These are phyloP conservation scores for Diglossa cyanea DNA, from an alignment of 2,797 vertebrate species.

Conservation along the genomic window DNA sequence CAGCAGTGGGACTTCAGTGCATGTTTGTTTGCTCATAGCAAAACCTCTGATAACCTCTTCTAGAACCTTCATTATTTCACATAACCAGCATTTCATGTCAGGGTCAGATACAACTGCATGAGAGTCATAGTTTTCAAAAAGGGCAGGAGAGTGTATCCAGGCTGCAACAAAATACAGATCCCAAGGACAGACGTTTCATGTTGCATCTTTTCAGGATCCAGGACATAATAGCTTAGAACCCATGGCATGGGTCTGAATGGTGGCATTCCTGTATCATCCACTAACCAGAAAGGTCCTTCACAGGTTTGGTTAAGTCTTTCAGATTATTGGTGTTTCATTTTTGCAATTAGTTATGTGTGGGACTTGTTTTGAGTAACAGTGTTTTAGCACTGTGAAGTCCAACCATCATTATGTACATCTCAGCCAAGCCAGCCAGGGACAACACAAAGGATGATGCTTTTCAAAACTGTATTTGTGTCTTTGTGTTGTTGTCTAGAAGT, in stretches of 20 bases:
- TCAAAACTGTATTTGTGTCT: neutral
- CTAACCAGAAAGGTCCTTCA: neutral
- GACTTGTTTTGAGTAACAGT: neutral
- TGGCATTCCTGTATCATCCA: neutral
- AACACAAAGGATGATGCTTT: neutral
- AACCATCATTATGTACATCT: neutral
- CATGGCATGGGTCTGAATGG: neutral
- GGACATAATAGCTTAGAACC: neutral
- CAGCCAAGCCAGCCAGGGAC: neutral
- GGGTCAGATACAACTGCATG: neutral
- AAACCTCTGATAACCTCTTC: neutral
- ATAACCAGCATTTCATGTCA: neutral
- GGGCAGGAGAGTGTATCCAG: neutral
- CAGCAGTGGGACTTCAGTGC: neutral
- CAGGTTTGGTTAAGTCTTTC: neutral
- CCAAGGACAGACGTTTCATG: neutral
- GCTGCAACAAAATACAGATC: neutral
- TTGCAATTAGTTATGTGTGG: fast-evolving
- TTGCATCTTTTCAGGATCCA: neutral
- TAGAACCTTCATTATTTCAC: neutral
- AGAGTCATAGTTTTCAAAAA: neutral
- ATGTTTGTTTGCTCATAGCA: neutral
- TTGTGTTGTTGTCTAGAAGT: neutral
- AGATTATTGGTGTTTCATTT: neutral
- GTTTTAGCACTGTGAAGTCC: neutral